Evolutionary conservation across 2,888 invertebrate genomes (phyloP).

Genomic region (Pelosia muscerda): DNA sequence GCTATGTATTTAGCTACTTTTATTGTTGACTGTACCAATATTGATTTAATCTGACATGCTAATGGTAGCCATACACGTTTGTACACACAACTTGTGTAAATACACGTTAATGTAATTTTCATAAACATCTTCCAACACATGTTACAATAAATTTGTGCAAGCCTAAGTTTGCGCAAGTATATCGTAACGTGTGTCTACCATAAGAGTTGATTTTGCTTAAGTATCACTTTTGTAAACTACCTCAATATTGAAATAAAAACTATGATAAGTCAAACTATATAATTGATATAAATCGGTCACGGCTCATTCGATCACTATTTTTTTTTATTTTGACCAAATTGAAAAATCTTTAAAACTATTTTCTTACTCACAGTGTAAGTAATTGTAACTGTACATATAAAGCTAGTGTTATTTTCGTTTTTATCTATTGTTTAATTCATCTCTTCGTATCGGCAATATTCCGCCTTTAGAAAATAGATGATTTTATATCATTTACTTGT

Average conservation of each 20-base stretch:
- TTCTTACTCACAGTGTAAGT: background rate
- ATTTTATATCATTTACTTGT: slow-evolving; percentile 1
- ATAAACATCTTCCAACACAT: too few relatives aligned
- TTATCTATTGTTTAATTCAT: background rate
- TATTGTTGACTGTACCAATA: background rate
- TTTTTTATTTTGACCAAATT: background rate
- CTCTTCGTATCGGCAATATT: background rate
- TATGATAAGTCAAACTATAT: background rate
- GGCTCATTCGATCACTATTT: background rate
- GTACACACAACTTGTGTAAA: too few relatives aligned
- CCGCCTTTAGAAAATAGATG: background rate
- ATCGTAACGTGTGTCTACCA: too few relatives aligned
- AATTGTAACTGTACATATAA: background rate
- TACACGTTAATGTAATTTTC: too few relatives aligned
- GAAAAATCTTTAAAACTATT: background rate
- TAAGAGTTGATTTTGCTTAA: background rate
- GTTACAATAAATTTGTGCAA: too few relatives aligned
- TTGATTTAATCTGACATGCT: background rate
- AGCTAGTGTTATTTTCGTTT: background rate
- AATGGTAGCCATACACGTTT: too few relatives aligned
- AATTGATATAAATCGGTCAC: background rate
- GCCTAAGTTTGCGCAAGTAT: too few relatives aligned
- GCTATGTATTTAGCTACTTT: background rate
- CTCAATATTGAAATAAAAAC: background rate
- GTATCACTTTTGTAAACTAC: background rate